phyloP scores from a whole-genome alignment of 2,113 vertebrate genomes.

The Coptodon bakossiorum region DNA sequence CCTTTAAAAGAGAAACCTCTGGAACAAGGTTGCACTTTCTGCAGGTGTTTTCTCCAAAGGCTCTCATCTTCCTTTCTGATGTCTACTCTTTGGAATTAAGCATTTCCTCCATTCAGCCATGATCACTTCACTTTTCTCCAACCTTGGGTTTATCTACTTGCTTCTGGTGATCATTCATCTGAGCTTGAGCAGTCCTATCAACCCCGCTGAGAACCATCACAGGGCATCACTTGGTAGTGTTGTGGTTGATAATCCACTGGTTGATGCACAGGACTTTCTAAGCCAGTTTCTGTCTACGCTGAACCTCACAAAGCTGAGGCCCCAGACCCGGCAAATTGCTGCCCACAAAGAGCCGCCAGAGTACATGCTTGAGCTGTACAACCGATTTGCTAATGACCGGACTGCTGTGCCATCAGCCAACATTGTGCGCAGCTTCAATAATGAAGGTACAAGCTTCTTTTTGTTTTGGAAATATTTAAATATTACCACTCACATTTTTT shows the following conservation, averaged over 20 bases:
- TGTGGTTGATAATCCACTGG: constrained; percentile 71
- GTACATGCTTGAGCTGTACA: constrained; percentile 95
- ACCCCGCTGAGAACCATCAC: constrained; percentile 69
- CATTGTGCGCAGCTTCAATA: constrained; percentile 93
- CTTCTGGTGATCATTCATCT: constrained; percentile 53
- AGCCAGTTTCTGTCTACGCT: constrained; percentile 84
- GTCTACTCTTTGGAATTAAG: constrained; percentile 25
- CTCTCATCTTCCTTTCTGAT: constrained; percentile 38
- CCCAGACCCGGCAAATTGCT: constrained; percentile 52
- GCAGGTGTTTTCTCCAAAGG: constrained; percentile 25
- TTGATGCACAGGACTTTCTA: constrained; percentile 80
- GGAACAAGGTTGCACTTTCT: background rate
- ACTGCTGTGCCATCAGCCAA: constrained; percentile 82
- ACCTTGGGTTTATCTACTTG: constrained; percentile 16
- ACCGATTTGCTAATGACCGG: constrained; percentile 82
- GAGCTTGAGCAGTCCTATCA: constrained; percentile 74
- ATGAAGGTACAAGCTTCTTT: constrained; percentile 80
- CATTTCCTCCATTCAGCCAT: constrained; percentile 44
- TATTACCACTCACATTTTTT: background rate
- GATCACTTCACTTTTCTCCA: constrained; percentile 38
- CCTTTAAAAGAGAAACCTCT: background rate
- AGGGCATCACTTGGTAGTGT: constrained; percentile 61
- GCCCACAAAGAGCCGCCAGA: constrained; percentile 81
- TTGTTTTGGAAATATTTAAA: background rate
- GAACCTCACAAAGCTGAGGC: constrained; percentile 82